Evolutionary conservation across 2,113 vertebrate species (phyloP).

Genomic region (Leiothrix lutea): DNA sequence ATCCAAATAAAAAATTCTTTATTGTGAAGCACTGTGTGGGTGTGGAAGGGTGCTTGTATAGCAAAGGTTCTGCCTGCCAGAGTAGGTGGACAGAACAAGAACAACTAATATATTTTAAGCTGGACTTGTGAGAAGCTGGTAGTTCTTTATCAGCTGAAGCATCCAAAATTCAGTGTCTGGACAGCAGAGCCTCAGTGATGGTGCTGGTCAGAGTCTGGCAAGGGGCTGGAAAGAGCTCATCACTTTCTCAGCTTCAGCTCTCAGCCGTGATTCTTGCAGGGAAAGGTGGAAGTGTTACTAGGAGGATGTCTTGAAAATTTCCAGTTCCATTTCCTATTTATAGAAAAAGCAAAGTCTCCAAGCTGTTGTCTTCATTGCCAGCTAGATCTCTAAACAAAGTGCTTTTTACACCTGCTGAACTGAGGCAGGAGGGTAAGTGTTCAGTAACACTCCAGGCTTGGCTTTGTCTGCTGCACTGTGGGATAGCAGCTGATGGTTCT

Average conservation of each 20-base stretch:
- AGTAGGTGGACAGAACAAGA: not conserved
- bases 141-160: not conserved
- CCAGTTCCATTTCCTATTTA: not conserved
- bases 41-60: not conserved
- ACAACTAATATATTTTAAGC: not conserved
- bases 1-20: not conserved
- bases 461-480: not conserved
- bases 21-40: not conserved
- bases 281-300: not conserved
- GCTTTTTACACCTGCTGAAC: not conserved
- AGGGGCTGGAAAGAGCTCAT: not conserved
- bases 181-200: not conserved
- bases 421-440: not conserved
- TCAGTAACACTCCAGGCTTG: not conserved
- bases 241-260: not conserved
- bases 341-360: not conserved
- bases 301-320: not conserved
- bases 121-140: not conserved
- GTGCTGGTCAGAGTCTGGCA: not conserved
- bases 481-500: not conserved
- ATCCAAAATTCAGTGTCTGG: not conserved
- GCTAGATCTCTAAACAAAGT: not conserved
- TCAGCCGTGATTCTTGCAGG: fast-evolving
- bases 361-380: not conserved
- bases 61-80: not conserved